Conservation (phyloP, 2,797 vertebrate species). For the Salmo trutta region DNA sequence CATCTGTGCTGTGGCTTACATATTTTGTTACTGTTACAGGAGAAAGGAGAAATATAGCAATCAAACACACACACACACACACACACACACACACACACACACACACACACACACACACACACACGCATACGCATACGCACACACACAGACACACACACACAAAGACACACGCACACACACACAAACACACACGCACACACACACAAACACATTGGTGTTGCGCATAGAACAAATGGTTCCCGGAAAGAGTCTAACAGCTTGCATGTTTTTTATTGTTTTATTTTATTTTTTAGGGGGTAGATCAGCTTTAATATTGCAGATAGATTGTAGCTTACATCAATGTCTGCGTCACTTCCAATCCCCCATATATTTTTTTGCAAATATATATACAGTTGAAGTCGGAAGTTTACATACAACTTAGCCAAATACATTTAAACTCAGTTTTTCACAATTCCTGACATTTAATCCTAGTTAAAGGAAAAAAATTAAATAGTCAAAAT, state of each 20-base stretch:
- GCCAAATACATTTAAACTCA: too few species aligned
- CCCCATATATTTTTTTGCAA: too few species aligned
- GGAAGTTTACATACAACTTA: too few species aligned
- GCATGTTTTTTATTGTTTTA: background rate
- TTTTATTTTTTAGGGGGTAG: too few species aligned
- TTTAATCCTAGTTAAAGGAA: too few species aligned
- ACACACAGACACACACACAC: background rate
- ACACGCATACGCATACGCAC: background rate
- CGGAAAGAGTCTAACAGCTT: background rate
- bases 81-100: background rate
- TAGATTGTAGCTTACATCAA: too few species aligned
- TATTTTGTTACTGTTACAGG: background rate
- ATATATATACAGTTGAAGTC: too few species aligned
- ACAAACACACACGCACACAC: background rate
- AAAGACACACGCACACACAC: background rate
- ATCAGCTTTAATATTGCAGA: too few species aligned
- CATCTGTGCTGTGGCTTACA: background rate
- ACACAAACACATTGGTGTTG: background rate
- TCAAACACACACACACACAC: slow-evolving; percentile 5
- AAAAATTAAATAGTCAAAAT: too few species aligned
- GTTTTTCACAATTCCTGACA: too few species aligned
- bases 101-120: background rate
- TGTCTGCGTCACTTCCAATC: too few species aligned
- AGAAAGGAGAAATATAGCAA: slow-evolving; percentile 4
- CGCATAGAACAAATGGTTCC: background rate